phyloP scores from a whole-genome alignment of 2,113 vertebrate species.

The Myocastor coypus region DNA sequence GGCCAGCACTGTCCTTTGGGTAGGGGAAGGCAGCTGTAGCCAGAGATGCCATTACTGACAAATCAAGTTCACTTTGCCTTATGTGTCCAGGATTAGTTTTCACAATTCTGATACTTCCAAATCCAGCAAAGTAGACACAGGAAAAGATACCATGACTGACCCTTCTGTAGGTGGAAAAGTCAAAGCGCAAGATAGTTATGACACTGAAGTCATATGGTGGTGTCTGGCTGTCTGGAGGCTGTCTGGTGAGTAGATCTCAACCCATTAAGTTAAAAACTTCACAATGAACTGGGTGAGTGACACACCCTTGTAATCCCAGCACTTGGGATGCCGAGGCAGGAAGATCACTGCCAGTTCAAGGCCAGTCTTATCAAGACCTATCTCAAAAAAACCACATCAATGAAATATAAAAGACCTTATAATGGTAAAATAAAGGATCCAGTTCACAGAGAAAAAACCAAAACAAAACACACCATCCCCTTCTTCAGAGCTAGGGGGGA shows the following conservation, averaged over 20 bases:
- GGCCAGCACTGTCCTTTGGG: not conserved
- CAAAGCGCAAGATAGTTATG: not conserved
- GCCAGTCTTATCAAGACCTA: not conserved
- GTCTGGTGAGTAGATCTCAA: not conserved
- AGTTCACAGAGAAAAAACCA: not conserved
- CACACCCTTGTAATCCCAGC: not conserved
- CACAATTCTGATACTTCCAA: constrained; percentile 30
- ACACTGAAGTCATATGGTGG: not conserved
- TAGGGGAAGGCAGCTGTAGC: not conserved
- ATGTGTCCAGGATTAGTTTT: not conserved
- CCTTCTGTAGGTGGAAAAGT: not conserved
- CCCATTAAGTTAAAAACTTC: not conserved
- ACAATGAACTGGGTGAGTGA: not conserved
- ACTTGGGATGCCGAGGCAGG: not conserved
- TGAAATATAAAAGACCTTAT: not conserved
- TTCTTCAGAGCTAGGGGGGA: not conserved
- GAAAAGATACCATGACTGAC: not conserved
- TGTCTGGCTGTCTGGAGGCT: not conserved
- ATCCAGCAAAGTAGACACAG: not conserved
- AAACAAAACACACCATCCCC: too few relatives aligned
- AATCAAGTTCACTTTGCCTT: not conserved
- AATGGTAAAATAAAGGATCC: not conserved
- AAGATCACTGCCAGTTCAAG: not conserved
- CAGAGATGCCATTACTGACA: not conserved
- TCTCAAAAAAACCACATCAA: not conserved